Percentiles rank a stretch among this genome's conserved stretches.
phyloP scores from a whole-genome alignment of 2,888 invertebrate species.

The Nowickia ferox region DNA sequence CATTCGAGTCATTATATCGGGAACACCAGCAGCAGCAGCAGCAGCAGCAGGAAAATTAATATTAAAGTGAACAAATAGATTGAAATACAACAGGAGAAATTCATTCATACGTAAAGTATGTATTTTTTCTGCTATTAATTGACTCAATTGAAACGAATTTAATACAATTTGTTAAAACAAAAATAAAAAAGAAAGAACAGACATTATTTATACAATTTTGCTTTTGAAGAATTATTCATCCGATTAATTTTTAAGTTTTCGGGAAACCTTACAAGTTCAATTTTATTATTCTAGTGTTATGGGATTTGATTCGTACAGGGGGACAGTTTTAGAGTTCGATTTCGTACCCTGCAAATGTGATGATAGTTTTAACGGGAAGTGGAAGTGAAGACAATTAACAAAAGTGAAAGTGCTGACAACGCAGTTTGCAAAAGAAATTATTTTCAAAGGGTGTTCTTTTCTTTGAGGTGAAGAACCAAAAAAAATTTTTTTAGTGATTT shows the following conservation, averaged over 20 bases:
- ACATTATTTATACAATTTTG: constrained; percentile 42
- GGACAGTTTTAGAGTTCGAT: no score
- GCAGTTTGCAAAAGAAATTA: background rate
- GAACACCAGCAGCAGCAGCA: background rate
- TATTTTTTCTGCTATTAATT: constrained; percentile 55
- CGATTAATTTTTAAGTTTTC: background rate
- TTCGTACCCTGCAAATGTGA: background rate
- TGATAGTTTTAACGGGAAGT: background rate
- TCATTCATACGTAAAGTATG: constrained; percentile 31
- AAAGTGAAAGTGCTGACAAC: constrained; percentile 1
- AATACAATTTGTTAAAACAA: constrained; percentile 45
- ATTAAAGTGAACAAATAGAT: constrained; percentile 40
- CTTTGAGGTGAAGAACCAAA: background rate
- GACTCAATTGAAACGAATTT: constrained; percentile 69
- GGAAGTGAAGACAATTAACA: background rate
- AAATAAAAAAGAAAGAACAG: background rate
- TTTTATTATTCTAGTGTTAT: constrained; percentile 1
- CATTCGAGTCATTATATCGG: constrained; percentile 41
- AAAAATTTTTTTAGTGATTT: no score
- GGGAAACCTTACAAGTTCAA: constrained; percentile 57
- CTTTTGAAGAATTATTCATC: constrained; percentile 12
- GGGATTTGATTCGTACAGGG: background rate
- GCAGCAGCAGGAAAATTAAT: constrained; percentile 18
- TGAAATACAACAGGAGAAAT: constrained; percentile 44
- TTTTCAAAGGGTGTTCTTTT: background rate